Conservation (phyloP, 1,140 invertebrate species). For the Pinna nobilis region DNA sequence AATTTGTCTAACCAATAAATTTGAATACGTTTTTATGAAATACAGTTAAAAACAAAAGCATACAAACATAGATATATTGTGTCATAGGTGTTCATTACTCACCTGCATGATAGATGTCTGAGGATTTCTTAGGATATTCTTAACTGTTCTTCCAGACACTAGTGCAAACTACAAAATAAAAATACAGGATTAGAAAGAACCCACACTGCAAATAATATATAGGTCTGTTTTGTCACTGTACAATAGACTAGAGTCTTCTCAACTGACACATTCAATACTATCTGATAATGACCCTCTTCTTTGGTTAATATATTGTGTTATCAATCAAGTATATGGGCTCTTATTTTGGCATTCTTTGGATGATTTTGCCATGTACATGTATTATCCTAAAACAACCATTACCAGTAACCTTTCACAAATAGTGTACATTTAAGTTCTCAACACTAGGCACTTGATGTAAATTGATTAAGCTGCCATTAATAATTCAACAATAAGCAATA, state of each 20-base stretch:
- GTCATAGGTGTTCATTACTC: too few species aligned
- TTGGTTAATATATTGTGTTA: too few species aligned
- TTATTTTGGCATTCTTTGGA: too few species aligned
- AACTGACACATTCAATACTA: background rate
- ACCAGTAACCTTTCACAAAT: background rate
- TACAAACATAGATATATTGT: too few species aligned
- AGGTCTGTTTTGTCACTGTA: too few species aligned
- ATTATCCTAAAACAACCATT: background rate
- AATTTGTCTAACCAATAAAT: background rate
- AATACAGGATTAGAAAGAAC: background rate
- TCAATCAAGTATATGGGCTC: too few species aligned
- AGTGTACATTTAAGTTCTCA: background rate
- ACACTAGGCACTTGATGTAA: background rate
- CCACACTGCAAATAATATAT: background rate
- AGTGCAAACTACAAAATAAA: slow-evolving; percentile 23
- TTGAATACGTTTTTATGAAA: too few species aligned
- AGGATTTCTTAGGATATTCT: slow-evolving; percentile 69
- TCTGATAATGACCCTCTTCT: background rate
- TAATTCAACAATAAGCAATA: background rate
- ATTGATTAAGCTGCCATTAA: background rate
- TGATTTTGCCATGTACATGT: too few species aligned
- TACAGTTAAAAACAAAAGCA: too few species aligned
- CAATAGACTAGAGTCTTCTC: background rate
- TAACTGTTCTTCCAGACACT: slow-evolving; percentile 54
- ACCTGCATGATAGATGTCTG: slow-evolving; percentile 69